Conservation (phyloP, 1,140 invertebrate genomes). For the Maconellicoccus hirsutus region DNA sequence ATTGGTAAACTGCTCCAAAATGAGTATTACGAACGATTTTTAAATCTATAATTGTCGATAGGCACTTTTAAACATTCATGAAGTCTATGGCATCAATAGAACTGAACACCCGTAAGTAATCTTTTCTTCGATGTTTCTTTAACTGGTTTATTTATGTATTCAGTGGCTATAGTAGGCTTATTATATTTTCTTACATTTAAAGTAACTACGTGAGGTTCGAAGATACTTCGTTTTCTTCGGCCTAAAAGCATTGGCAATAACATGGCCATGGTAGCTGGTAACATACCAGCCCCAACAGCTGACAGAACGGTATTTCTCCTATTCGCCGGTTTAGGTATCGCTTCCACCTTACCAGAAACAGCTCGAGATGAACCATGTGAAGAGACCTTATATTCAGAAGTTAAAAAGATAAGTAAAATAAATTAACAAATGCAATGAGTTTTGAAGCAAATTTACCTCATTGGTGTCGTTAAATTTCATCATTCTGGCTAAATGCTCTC, state of each 20-base stretch:
- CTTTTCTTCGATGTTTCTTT: constrained; percentile 7
- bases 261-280: constrained; percentile 66
- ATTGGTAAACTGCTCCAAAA: too few species aligned
- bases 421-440: too few species aligned
- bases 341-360: neutral
- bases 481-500: constrained; percentile 39
- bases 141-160: neutral
- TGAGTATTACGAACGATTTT: too few species aligned
- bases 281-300: constrained; percentile 59
- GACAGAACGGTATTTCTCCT: constrained; percentile 38
- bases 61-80: neutral
- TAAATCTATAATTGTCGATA: neutral
- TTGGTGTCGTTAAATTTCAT: constrained; percentile 31
- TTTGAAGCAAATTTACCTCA: neutral
- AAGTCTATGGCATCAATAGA: neutral
- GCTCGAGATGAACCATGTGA: neutral
- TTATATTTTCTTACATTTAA: constrained; percentile 13
- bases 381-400: neutral
- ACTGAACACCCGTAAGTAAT: neutral
- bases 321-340: neutral
- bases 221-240: constrained; percentile 38
- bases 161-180: neutral
- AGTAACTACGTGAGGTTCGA: constrained; percentile 13
- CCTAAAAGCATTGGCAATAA: constrained; percentile 60
- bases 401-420: neutral